phyloP scores from a whole-genome alignment of 2,113 vertebrate genomes.

The Anguilla rostrata region DNA sequence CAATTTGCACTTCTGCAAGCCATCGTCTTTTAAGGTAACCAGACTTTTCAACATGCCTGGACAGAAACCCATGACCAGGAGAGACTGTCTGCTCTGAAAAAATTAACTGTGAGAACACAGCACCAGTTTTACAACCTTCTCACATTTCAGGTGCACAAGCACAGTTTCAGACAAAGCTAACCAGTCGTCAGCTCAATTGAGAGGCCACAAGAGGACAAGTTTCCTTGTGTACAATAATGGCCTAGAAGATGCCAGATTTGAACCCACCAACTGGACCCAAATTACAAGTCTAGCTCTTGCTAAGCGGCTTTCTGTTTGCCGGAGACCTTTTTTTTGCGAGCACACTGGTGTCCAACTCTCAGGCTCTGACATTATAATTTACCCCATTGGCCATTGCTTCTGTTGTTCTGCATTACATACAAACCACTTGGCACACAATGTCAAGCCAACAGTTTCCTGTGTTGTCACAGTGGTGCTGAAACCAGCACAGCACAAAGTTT shows the following conservation, averaged over 20 bases:
- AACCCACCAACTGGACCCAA: conserved; percentile 24
- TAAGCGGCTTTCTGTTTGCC: conserved; percentile 27
- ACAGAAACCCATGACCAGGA: not conserved
- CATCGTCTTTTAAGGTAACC: not conserved
- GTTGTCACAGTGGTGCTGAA: not conserved
- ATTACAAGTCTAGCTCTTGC: conserved; percentile 41
- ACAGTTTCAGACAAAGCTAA: conserved; percentile 2
- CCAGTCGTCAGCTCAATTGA: not conserved
- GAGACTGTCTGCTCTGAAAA: not conserved
- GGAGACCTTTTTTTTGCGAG: not conserved
- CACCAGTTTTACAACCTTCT: conserved; percentile 33
- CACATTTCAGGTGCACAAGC: conserved; percentile 28
- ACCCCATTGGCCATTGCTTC: not conserved
- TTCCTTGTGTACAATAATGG: conserved; percentile 20
- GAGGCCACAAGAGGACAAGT: not conserved
- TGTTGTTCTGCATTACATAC: not conserved
- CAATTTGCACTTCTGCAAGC: not conserved
- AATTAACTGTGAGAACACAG: conserved; percentile 15
- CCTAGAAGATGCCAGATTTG: not conserved
- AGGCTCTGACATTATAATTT: conserved; percentile 4
- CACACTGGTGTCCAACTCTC: not conserved
- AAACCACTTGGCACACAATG: not conserved
- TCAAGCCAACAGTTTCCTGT: not conserved
- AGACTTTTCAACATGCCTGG: not conserved
- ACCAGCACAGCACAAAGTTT: not conserved